Percentiles rank a stretch among this genome's conserved stretches.
These are phyloP conservation scores for Stenolophus ochropezus DNA, from an alignment of 2,888 invertebrate genomes.

Conservation along the genomic window DNA sequence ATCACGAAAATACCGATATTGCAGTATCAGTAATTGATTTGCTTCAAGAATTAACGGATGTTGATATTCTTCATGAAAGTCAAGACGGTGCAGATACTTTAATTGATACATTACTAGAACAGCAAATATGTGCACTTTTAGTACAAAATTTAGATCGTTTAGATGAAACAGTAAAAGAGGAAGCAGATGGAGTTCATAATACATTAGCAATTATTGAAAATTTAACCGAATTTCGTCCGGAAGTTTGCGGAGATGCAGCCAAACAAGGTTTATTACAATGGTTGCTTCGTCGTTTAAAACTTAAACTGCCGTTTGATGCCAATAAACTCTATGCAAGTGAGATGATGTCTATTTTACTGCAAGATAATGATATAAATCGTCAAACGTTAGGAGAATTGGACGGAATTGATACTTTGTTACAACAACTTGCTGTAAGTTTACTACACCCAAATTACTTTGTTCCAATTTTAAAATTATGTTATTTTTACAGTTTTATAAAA, in stretches of 20 bases:
- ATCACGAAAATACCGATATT: constrained; percentile 97
- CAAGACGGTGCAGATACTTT: constrained; percentile 92
- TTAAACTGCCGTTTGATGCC: constrained; percentile 92
- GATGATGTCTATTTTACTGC: constrained; percentile 94
- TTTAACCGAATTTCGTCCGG: constrained; percentile 91
- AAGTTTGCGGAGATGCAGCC: constrained; percentile 88
- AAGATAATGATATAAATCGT: constrained; percentile 90
- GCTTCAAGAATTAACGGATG: constrained; percentile 93
- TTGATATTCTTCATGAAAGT: constrained; percentile 95
- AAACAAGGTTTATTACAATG: constrained; percentile 94
- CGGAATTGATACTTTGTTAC: constrained; percentile 95
- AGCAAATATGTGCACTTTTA: constrained; percentile 90
- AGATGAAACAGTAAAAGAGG: constrained; percentile 95
- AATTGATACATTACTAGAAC: constrained; percentile 90
- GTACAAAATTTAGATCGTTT: constrained; percentile 95
- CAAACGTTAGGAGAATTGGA: constrained; percentile 91
- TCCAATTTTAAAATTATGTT: background rate
- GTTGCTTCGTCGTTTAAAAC: constrained; percentile 91
- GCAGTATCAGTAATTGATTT: constrained; percentile 76
- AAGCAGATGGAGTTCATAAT: constrained; percentile 97
- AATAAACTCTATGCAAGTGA: constrained; percentile 98
- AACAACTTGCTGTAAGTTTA: constrained; percentile 88
- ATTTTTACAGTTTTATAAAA: constrained; percentile 85
- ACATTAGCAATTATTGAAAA: constrained; percentile 96
- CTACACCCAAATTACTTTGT: background rate